These are phyloP conservation scores for Pantala flavescens DNA, from an alignment of 1,140 invertebrate species.

Conservation along the genomic window DNA sequence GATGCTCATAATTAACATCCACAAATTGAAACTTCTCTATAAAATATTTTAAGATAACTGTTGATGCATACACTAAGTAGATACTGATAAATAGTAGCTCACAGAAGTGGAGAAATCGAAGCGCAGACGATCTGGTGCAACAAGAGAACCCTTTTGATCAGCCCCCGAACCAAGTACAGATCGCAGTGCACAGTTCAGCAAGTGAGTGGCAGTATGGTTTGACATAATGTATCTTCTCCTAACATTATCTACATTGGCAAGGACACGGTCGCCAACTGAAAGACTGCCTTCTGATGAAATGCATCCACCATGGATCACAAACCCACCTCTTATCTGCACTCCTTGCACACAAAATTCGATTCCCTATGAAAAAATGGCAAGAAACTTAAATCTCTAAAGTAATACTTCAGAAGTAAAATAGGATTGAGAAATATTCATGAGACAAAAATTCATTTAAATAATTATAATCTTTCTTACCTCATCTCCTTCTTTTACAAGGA, in stretches of 20 bases:
- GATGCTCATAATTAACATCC: too few species aligned
- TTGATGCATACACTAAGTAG: too few species aligned
- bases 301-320: constrained; percentile 85
- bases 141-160: constrained; percentile 96
- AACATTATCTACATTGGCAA: constrained; percentile 70
- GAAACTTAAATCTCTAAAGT: background rate
- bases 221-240: constrained; percentile 87
- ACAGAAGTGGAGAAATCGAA: constrained; percentile 97
- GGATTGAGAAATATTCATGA: too few species aligned
- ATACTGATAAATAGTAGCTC: constrained; percentile 13
- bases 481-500: constrained; percentile 76
- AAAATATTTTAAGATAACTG: too few species aligned
- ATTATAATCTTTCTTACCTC: constrained; percentile 40
- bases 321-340: constrained; percentile 93
- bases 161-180: constrained; percentile 80
- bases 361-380: constrained; percentile 37
- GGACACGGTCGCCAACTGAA: constrained; percentile 75
- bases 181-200: constrained; percentile 88
- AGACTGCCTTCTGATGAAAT: constrained; percentile 64
- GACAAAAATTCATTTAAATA: too few species aligned
- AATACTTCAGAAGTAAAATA: too few species aligned
- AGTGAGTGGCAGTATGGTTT: constrained; percentile 98
- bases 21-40: too few species aligned
- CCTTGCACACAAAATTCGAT: constrained; percentile 90
- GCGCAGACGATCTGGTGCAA: constrained; percentile 87